Base-by-base conservation (phyloP, 2,113 vertebrate genomes). In the Hyaena hyaena region DNA sequence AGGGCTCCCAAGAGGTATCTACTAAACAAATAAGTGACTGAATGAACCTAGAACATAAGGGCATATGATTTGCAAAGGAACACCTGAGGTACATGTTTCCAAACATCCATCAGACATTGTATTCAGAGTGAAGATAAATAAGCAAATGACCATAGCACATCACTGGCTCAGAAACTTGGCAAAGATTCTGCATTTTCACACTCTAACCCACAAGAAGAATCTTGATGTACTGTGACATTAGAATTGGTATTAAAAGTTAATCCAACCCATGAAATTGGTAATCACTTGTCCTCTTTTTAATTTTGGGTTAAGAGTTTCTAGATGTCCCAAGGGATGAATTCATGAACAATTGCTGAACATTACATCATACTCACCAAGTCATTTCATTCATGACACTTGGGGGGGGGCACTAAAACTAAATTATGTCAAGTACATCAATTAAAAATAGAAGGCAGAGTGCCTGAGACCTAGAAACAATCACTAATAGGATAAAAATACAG, bases 161-260 rank as follows among this genome's bases (percentile, higher is more conserved):
- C 23, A 31, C 7, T 17, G 1, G 71, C 14, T 91, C 14, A 17
- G 12, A 10, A 79, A 58, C n/a, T 17, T 66, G 7, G 17, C 66
- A 43, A 21, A 28, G 10, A 84, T 83, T 77, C 23, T 45, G 24
- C 6, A 35, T 48, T 82, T 88, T 66, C 12, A 68, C 12, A n/a
- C 14, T 15, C n/a, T 83, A 69, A 68, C 45, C 35, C 50, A 81
- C 26, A 66, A 79, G 33, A 50, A 74, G 15, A 23, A 89, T 48
- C 80, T 50, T 48, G 45, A 80, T 61, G 19, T 26, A 23, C 48
- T 74, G 5, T 69, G 26, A 87, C 26, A 48, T 93, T 96, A 50
- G 9, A 28, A 77, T 95, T 86, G 74, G 68, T 87, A 97, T 61
- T 96, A 84, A 96, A 96, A 81, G 63, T 80, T 96, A 97, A 97